phyloP scores from a whole-genome alignment of 30 jellyfish, hydroid and myxozoan genomes.

The Sanderia malayensis region DNA sequence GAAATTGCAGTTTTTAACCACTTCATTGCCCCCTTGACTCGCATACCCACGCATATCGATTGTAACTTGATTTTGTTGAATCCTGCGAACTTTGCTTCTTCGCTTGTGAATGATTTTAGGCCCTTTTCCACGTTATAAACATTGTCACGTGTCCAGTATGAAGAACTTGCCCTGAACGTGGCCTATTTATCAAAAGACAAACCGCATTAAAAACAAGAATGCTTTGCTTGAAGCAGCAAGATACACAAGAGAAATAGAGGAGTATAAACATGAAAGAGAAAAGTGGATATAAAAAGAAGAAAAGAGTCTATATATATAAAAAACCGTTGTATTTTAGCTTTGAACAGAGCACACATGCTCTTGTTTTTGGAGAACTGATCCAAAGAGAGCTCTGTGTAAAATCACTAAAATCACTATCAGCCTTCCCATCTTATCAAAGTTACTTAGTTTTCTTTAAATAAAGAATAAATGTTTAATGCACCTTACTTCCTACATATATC shows the following conservation, averaged over 20 bases:
- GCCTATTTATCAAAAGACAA: too few species aligned
- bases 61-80: background rate
- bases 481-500: background rate
- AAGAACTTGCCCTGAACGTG: slow-evolving; percentile 11
- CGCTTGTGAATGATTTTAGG: background rate
- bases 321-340: too few species aligned
- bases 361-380: background rate
- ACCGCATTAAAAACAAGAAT: too few species aligned
- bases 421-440: background rate
- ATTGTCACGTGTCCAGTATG: background rate
- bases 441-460: background rate
- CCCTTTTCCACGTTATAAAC: slow-evolving; percentile 29
- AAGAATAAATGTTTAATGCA: background rate
- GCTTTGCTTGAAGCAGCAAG: too few species aligned
- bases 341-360: background rate
- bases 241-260: too few species aligned
- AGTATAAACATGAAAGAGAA: too few species aligned
- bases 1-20: slow-evolving; percentile 9
- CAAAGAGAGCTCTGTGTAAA: too few species aligned
- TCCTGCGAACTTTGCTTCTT: slow-evolving; percentile 33
- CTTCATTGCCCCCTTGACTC: background rate
- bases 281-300: too few species aligned
- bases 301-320: too few species aligned
- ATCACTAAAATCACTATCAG: background rate
- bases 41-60: slow-evolving; percentile 31